A percentile compares a stretch with the other conserved stretches of the same genome.
Evolutionary conservation across 2,888 invertebrate species (phyloP).

Genomic region (Callosobruchus maculatus): DNA sequence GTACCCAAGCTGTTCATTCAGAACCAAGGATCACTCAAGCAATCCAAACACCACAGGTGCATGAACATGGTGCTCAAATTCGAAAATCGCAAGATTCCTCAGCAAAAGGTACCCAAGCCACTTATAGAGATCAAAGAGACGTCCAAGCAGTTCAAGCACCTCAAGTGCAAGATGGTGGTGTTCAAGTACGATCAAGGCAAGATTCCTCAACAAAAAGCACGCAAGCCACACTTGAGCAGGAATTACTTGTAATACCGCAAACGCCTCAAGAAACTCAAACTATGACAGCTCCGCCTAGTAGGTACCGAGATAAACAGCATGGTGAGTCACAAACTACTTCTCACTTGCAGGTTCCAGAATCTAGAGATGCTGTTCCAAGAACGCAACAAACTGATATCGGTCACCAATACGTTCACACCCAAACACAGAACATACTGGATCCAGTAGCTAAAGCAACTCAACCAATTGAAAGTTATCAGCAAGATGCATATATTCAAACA

Average conservation of each 20-base stretch:
- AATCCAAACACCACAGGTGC: no score
- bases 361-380: neutral
- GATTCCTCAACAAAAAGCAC: no score
- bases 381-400: neutral
- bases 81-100: no score
- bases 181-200: neutral
- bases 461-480: neutral
- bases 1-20: no score
- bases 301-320: no score
- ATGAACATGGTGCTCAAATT: no score
- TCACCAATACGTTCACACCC: neutral
- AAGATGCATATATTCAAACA: slow-evolving; percentile 1
- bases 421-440: neutral
- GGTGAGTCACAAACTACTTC: neutral
- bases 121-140: neutral
- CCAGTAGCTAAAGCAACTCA: neutral
- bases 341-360: neutral
- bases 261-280: no score
- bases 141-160: neutral
- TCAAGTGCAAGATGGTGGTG: neutral
- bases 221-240: no score
- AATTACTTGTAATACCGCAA: no score
- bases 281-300: no score
- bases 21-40: no score
- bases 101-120: neutral